phyloP scores from a whole-genome alignment of 37 sponge, comb jelly and placozoan species.

The Bolinopsis microptera region DNA sequence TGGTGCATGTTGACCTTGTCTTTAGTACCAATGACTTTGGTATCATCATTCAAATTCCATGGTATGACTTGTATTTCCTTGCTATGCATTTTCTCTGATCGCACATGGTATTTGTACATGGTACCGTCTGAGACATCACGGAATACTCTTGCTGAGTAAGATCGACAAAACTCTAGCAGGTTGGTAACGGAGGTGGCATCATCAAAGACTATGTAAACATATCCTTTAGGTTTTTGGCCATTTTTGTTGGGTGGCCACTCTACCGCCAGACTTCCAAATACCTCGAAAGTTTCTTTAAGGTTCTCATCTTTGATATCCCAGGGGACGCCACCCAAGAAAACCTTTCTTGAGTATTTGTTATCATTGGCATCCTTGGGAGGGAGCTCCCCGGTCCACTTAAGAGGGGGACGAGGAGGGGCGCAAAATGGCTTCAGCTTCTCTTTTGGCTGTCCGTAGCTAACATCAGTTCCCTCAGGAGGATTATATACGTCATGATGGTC shows the following conservation, averaged over 20 bases:
- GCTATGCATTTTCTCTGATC: slow-evolving; percentile 34
- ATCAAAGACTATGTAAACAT: slow-evolving; percentile 56
- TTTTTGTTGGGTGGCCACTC: slow-evolving; percentile 96
- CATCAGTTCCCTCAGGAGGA: not conserved
- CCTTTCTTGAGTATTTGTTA: slow-evolving; percentile 89
- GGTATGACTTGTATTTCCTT: slow-evolving; percentile 94
- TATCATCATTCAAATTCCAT: slow-evolving; percentile 97
- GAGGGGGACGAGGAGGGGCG: not conserved
- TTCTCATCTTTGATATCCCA: slow-evolving; percentile 97
- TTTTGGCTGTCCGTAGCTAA: not conserved
- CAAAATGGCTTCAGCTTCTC: not conserved
- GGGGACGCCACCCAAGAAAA: slow-evolving; percentile 98
- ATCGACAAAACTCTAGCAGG: slow-evolving; percentile 17
- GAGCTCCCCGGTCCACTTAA: slow-evolving; percentile 93
- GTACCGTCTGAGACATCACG: slow-evolving; percentile 29
- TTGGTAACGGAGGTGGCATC: slow-evolving; percentile 5
- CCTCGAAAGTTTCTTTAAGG: slow-evolving; percentile 77
- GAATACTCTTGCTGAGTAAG: not conserved
- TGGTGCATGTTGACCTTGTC: slow-evolving; percentile 90
- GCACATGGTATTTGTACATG: slow-evolving; percentile 54
- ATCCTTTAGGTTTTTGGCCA: slow-evolving; percentile 63
- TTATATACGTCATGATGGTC: not conserved
- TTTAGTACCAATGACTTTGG: slow-evolving; percentile 86
- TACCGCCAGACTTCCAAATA: slow-evolving; percentile 82
- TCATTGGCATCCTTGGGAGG: slow-evolving; percentile 86